phyloP scores from a whole-genome alignment of 2,888 invertebrate species.

The Himalopsyche tibetana region DNA sequence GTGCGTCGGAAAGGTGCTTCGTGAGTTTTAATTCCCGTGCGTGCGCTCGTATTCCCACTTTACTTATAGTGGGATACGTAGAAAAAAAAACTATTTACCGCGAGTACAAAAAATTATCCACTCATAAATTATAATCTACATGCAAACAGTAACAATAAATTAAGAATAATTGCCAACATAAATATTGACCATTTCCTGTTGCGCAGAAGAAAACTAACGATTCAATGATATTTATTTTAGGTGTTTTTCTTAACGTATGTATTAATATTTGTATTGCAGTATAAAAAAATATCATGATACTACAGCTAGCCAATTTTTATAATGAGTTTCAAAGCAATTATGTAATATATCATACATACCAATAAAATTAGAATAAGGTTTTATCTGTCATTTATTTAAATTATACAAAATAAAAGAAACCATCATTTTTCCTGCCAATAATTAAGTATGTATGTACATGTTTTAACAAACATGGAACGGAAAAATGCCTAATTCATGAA shows the following conservation, averaged over 20 bases:
- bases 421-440: too few species aligned
- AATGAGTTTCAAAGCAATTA: too few species aligned
- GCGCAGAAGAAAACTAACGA: neutral
- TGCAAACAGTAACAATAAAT: neutral
- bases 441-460: too few species aligned
- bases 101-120: neutral
- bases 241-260: neutral
- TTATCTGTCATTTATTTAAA: too few species aligned
- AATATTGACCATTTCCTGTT: neutral
- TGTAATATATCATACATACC: too few species aligned
- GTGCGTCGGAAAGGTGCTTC: neutral
- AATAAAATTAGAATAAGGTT: too few species aligned
- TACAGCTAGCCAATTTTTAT: too few species aligned
- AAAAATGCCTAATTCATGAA: too few species aligned
- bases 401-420: too few species aligned
- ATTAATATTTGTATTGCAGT: neutral
- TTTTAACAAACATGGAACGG: too few species aligned
- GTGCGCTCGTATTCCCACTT: neutral
- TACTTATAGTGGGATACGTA: neutral
- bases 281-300: too few species aligned
- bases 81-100: neutral
- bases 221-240: neutral
- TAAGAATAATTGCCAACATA: neutral
- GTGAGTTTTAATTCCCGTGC: conserved; percentile 28
- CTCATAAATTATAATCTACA: conserved; percentile 15